These are phyloP conservation scores for Drosophila pseudotalamancana DNA, from an alignment of 2,888 invertebrate genomes.

Conservation along the genomic window DNA sequence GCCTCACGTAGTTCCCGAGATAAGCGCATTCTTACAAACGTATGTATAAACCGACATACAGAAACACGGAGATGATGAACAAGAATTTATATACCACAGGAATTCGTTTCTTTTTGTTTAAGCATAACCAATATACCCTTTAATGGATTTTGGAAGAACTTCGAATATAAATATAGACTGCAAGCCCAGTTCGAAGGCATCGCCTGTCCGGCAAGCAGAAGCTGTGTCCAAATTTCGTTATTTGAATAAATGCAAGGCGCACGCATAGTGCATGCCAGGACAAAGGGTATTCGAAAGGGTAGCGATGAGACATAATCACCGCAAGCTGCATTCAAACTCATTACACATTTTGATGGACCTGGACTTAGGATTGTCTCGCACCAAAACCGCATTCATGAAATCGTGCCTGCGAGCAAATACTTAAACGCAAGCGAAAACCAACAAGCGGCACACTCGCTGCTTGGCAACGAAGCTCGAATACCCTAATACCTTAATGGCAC, in stretches of 20 bases:
- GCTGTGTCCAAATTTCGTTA: background rate
- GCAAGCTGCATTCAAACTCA: constrained; percentile 31
- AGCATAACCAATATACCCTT: too few relatives aligned
- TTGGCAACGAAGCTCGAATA: constrained; percentile 10
- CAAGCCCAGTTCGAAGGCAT: constrained; percentile 19
- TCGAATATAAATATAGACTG: too few relatives aligned
- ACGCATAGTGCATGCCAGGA: constrained; percentile 6
- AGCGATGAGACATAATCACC: constrained; percentile 16
- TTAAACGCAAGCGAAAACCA: constrained; percentile 24
- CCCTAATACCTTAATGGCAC: too few relatives aligned
- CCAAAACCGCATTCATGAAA: constrained; percentile 45
- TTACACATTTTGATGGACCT: constrained; percentile 45
- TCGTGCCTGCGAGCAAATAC: constrained; percentile 32
- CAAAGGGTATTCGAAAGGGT: constrained; percentile 11
- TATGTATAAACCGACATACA: too few relatives aligned
- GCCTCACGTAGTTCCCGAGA: too few relatives aligned
- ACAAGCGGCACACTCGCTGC: background rate
- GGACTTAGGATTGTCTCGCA: constrained; percentile 29
- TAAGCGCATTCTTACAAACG: too few relatives aligned
- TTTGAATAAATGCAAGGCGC: constrained; percentile 18
- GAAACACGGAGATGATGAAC: too few relatives aligned
- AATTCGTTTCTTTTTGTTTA: too few relatives aligned
- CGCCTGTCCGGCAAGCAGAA: constrained; percentile 9
- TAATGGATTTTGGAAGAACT: too few relatives aligned
- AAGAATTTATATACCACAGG: too few relatives aligned